A percentile compares a stretch with the other conserved stretches of the same genome.
These are phyloP conservation scores for Drosophila putrida DNA, from an alignment of 2,888 invertebrate genomes.

Conservation along the genomic window DNA sequence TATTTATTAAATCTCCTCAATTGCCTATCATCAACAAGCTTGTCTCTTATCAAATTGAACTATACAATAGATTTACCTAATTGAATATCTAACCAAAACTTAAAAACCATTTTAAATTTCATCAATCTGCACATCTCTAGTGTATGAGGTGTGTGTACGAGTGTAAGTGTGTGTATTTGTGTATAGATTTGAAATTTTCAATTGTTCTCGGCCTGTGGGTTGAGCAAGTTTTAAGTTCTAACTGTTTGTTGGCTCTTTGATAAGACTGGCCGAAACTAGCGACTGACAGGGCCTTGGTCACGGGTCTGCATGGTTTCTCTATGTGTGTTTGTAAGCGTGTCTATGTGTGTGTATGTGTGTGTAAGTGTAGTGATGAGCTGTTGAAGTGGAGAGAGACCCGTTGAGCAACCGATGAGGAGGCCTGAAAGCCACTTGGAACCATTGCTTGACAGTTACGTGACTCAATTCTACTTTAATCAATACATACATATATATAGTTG, in stretches of 20 bases:
- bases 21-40: too few relatives aligned
- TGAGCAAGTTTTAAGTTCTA: slow-evolving; percentile 74
- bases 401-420: slow-evolving; percentile 28
- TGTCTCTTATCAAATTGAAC: not conserved
- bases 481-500: not conserved
- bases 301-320: slow-evolving; percentile 32
- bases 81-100: not conserved
- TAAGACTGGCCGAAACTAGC: slow-evolving; percentile 53
- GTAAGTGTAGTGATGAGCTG: slow-evolving; percentile 32
- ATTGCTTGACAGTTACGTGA: slow-evolving; percentile 16
- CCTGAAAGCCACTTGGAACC: slow-evolving; percentile 18
- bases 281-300: slow-evolving; percentile 53
- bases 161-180: slow-evolving; percentile 8
- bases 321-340: not conserved
- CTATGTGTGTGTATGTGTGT: slow-evolving; percentile 1
- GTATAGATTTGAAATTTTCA: slow-evolving; percentile 28
- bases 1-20: too few relatives aligned
- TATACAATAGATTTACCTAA: not conserved
- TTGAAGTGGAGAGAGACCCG: slow-evolving; percentile 41
- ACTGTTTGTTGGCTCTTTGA: slow-evolving; percentile 65
- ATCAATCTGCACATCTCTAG: slow-evolving; percentile 20
- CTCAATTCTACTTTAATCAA: not conserved
- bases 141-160: not conserved
- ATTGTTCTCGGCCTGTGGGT: slow-evolving; percentile 39
- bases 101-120: not conserved